phyloP scores from a whole-genome alignment of 2,888 invertebrate genomes.

The Lapara coniferarum region DNA sequence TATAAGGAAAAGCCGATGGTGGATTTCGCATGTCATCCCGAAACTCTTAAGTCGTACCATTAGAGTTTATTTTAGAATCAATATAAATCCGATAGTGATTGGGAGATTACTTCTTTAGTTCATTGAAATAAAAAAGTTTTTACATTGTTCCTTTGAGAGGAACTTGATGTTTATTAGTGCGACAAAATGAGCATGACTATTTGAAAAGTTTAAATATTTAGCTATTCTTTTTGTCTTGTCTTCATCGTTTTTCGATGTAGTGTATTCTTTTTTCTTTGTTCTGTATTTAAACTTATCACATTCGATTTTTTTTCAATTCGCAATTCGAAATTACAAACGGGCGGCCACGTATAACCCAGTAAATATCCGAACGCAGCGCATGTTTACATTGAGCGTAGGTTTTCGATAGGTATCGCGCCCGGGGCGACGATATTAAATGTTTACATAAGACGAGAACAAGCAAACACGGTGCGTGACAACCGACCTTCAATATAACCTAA shows the following conservation, averaged over 20 bases:
- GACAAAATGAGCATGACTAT: not conserved
- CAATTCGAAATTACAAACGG: not conserved
- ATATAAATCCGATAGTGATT: not conserved
- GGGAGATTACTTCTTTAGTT: not conserved
- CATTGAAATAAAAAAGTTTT: not conserved
- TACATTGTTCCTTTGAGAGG: not conserved
- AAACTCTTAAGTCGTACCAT: conserved; percentile 22
- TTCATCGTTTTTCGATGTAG: not conserved
- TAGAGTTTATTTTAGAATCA: not conserved
- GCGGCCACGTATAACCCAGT: not conserved
- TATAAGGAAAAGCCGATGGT: conserved; percentile 37
- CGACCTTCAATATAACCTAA: conserved; percentile 18
- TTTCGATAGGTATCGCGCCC: conserved; percentile 28
- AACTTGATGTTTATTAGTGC: not conserved
- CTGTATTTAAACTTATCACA: too few species aligned
- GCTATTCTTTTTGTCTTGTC: not conserved
- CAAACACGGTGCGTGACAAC: conserved; percentile 23
- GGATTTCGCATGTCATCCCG: conserved; percentile 27
- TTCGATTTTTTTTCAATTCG: too few species aligned
- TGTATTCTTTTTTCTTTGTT: not conserved
- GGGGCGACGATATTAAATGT: conserved; percentile 68
- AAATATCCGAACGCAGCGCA: conserved; percentile 18
- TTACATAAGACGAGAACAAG: conserved; percentile 46
- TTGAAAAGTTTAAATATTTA: not conserved
- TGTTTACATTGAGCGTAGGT: conserved; percentile 14